These are phyloP conservation scores for Cyphomyrus discorhynchus DNA, from an alignment of 2,113 vertebrate genomes.

Conservation along the genomic window DNA sequence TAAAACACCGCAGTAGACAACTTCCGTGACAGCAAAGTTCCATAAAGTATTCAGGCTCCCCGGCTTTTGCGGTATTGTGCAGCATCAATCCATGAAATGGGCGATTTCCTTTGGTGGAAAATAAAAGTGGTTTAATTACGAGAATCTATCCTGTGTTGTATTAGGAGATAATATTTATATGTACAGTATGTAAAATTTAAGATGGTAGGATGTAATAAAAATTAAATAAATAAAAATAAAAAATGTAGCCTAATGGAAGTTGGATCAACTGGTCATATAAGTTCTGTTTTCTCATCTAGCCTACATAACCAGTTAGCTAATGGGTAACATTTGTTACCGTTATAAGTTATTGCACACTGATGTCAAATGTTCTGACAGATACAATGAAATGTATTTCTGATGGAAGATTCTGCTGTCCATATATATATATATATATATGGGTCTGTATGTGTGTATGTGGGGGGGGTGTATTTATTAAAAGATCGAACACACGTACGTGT, in stretches of 20 bases:
- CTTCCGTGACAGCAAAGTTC: neutral
- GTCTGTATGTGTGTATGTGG: too few relatives aligned
- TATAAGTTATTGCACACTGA: neutral
- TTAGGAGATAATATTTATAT: neutral
- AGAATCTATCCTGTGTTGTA: neutral
- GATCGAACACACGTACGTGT: neutral
- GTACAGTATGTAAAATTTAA: neutral
- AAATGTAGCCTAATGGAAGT: neutral
- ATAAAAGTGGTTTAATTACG: neutral
- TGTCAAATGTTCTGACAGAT: neutral
- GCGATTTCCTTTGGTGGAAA: neutral
- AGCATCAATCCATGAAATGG: neutral
- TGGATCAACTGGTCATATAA: neutral
- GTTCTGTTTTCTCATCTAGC: neutral
- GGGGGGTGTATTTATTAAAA: neutral
- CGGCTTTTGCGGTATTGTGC: neutral
- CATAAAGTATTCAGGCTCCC: neutral
- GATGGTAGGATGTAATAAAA: neutral
- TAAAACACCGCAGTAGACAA: constrained; percentile 13
- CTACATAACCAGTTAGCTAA: neutral
- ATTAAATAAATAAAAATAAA: too few relatives aligned
- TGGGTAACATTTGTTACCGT: neutral
- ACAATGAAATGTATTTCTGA: neutral
- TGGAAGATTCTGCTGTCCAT: neutral
- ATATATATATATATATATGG: neutral